Evolutionary conservation across 1,140 invertebrate species (phyloP).

Genomic region (Saxidomus purpurata): DNA sequence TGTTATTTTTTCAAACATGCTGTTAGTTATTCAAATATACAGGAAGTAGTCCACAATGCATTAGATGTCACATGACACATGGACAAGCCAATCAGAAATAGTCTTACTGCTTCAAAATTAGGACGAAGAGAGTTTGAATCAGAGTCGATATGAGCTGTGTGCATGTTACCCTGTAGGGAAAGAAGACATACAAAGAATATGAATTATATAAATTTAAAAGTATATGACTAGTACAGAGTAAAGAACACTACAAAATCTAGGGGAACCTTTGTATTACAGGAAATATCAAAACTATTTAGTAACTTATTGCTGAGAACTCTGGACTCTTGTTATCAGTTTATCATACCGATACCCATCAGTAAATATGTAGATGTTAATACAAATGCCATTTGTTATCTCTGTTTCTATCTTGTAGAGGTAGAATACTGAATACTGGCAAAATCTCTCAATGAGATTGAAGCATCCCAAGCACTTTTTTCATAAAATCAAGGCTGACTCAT

Average conservation of each 20-base stretch:
- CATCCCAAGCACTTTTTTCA: too few relatives aligned
- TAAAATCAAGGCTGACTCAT: too few relatives aligned
- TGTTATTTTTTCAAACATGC: slow-evolving; percentile 1
- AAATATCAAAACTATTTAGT: too few relatives aligned
- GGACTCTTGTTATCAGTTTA: too few relatives aligned
- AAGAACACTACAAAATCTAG: neutral
- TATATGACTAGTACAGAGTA: neutral
- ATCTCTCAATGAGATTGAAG: too few relatives aligned
- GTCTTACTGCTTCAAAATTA: slow-evolving; percentile 46
- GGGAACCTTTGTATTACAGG: neutral
- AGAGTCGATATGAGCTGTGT: slow-evolving; percentile 51
- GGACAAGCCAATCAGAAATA: slow-evolving; percentile 23
- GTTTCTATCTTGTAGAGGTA: too few relatives aligned
- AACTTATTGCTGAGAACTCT: too few relatives aligned
- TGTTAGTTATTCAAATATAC: slow-evolving; percentile 22
- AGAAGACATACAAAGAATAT: slow-evolving; percentile 10
- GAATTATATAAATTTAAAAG: neutral
- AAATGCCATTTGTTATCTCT: too few relatives aligned
- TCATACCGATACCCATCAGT: too few relatives aligned
- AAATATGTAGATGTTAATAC: too few relatives aligned
- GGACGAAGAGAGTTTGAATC: slow-evolving; percentile 33
- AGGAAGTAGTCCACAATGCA: slow-evolving; percentile 45
- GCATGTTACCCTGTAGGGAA: slow-evolving; percentile 44
- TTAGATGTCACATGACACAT: slow-evolving; percentile 33
- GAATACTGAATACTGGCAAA: too few relatives aligned